Evolutionary conservation across 2,888 invertebrate species (phyloP), one percentile per base, ranked within the genome.

Genomic region (Tuta absoluta): DNA sequence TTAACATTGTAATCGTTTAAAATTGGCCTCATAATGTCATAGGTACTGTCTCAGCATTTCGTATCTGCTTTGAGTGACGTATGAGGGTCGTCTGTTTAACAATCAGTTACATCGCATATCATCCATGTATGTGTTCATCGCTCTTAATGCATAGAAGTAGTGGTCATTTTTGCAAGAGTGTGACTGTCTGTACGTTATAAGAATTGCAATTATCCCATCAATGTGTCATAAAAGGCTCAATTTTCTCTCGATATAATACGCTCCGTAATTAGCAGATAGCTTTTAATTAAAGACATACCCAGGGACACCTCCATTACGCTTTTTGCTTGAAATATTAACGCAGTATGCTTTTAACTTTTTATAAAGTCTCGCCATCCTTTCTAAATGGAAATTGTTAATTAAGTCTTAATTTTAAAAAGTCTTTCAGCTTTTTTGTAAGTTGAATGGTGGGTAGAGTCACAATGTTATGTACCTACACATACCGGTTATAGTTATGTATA

Each of bases 351-450:
- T 78, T 75, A 76, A 77, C 73, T 74, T 72, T 74, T 75, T 75
- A 77, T 78, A 72, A 68, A 67, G 66, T 66, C 65, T 45, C 67
- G 69, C 69, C 68, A 71, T 73, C 74, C 73, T 75, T 78, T 79
- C 70, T 77, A 37, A 78, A 75, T 80, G 75, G 75, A 75, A 76
- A 78, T 78, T n/a, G 45, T 73, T 68, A 73, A 75, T 73, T 71
- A 67, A 66, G 68, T 60, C 64, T 48, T 60, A 69, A 68, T 65
- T 69, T 69, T 62, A 60, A 69, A 65, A 65, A 63, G 65, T 71
- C 61, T 63, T 53, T 53, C n/a, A 53, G n/a, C n/a, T 19, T 49
- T 45, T 49, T 49, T 19, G 49, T 49, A 19, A 21, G 49, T 49
- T 51, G 51, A 21, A 23, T 51, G 21, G 23, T 51, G 21, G 51